Evolutionary conservation across 2,888 invertebrate species (phyloP), one percentile per base, ranked within the genome.

Genomic region (Diplolepis rosae): DNA sequence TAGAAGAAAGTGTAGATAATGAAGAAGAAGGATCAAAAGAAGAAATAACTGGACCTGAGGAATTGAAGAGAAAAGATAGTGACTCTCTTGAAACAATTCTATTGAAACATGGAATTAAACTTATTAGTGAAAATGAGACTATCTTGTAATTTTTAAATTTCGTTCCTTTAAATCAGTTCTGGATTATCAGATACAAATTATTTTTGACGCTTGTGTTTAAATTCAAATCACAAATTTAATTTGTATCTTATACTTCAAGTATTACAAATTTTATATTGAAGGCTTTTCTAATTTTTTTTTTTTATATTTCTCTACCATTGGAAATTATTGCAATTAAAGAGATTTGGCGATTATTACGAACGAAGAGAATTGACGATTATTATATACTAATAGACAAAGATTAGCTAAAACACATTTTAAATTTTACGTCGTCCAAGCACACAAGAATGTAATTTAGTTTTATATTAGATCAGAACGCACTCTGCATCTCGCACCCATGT

Each of bases 51-150:
- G 66, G n/a, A 65, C 42, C 22, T 1, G 70, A 68, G 4, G 81
- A 76, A 22, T 73, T 76, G 6, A 84, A 81, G 51, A 75, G 76
- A 24, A 77, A 84, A 6, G 85, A 87, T 65, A 86, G 82, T 72
- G 92, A 92, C 80, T 91, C 93, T 50, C 93, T 95, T 7, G 92
- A 93, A 83, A 91, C 94, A 89, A 93, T 94, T 82, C 90, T 95
- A 78, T 94, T 94, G 1, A 93, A 94, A 85, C 94, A 94, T 83
- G 94, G 94, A 1, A 94, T 95, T 79, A 93, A 94, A 87, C 94
- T 95, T 66, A 94, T 94, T 54, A 94, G 94, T 81, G 94, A 95
- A 83, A 93, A 93, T 15, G 95, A 95, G 85, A 94, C 94, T 74
- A 93, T 87, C 66, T 84, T 88, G 77, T 88, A 88, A 86, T 84